These are phyloP conservation scores for Heterodera filipjevi DNA, from an alignment of 2,888 invertebrate species.

Conservation along the genomic window DNA sequence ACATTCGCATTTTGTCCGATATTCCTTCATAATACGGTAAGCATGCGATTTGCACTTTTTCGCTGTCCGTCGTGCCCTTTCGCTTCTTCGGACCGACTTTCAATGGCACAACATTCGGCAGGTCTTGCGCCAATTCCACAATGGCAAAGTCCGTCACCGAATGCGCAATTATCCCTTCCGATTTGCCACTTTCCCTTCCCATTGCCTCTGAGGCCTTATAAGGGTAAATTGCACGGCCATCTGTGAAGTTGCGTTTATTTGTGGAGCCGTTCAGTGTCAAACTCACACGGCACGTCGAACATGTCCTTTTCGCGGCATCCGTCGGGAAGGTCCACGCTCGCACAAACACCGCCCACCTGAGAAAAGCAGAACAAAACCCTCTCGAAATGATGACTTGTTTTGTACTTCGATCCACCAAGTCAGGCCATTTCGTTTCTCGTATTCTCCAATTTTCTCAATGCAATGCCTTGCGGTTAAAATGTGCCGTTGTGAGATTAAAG, in stretches of 20 bases:
- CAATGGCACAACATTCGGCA: neutral
- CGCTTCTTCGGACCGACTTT: neutral
- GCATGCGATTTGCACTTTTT: neutral
- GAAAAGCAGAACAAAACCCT: neutral
- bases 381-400: neutral
- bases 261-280: neutral
- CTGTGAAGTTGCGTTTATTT: neutral
- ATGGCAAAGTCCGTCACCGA: neutral
- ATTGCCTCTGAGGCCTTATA: neutral
- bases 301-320: neutral
- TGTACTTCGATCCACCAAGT: neutral
- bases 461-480: neutral
- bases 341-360: neutral
- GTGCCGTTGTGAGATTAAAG: conserved; percentile 5
- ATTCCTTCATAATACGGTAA: neutral
- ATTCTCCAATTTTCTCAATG: neutral
- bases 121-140: neutral
- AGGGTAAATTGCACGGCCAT: neutral
- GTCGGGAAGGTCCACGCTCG: neutral
- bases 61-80: neutral
- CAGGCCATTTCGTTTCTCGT: neutral
- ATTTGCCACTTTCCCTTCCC: neutral
- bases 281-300: neutral
- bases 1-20: neutral
- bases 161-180: neutral